Evolutionary conservation across 2,797 vertebrate genomes (phyloP), one percentile per base, ranked within the genome.

Genomic region (Amniataba percoides): DNA sequence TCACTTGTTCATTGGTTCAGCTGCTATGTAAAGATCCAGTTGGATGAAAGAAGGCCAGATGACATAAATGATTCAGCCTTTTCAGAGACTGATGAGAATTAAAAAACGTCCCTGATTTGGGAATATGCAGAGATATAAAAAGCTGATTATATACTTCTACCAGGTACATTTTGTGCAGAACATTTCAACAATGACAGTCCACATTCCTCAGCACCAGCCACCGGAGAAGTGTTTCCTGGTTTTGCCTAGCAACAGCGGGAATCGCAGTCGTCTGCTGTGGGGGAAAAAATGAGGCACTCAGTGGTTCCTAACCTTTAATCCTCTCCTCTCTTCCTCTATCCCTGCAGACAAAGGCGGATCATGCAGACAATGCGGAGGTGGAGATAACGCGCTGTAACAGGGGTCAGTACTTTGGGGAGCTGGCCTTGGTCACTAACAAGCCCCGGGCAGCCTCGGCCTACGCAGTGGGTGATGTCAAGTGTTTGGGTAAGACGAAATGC

Each of bases 371-470:
- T 85, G 95, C 95, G 59, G 98, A 99, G 91, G 98, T 98, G 80
- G 98, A 99, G 94, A 95, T 99, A 80, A 92, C 97, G 6, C 96
- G 97, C 83, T 99, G 97, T 94, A 96, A 90, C 91, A 96, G 95
- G 94, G 98, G 98, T 79, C 98, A 99, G 53, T 99, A 99, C 95
- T 99, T 99, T 62, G 98, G 98, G 90, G 98, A 99, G 87, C 97
- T 99, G 89, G 98, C 98, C 83, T 94, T 99, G 65, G 98, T 99
- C 94, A 98, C 97, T 89, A 99, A 99, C 94, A 99, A 99, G 94
- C 98, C 98, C 87, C 96, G 98, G 88, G 98, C 98, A 58, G 98
- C 98, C 87, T 99, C 98, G 31, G 98, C 96, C 60, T 99, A 99
- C 70, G 97, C 98, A 60, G 95, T 96, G 80, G 97, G 97, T 59